Percentiles rank a stretch among this genome's conserved stretches.
These are phyloP conservation scores for Monodelphis domestica DNA, from an alignment of 2,797 vertebrate species.

Conservation along the genomic window DNA sequence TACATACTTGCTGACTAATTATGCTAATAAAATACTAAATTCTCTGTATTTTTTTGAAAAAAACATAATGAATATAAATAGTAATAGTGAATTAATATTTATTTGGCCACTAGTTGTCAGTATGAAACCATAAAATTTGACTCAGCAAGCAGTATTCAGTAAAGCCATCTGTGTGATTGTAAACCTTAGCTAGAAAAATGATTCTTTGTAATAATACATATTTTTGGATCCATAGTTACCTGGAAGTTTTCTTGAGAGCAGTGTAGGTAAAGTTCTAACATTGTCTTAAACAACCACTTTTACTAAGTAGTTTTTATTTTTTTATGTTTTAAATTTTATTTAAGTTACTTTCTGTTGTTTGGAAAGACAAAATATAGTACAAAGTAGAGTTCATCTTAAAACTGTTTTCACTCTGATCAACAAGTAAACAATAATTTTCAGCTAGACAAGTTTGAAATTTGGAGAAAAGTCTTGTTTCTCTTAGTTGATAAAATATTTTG, in stretches of 20 bases:
- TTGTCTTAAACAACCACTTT: constrained; percentile 13
- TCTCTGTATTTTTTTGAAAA: constrained; percentile 39
- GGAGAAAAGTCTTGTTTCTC: not conserved
- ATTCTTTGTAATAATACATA: constrained; percentile 35
- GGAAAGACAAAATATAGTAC: constrained; percentile 30
- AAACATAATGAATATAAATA: constrained; percentile 27
- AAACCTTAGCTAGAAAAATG: constrained; percentile 43
- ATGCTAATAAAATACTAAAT: not conserved
- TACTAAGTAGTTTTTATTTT: too few species aligned
- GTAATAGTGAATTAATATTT: constrained; percentile 47
- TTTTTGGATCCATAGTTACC: not conserved
- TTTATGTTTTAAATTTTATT: constrained; percentile 57
- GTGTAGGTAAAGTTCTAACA: constrained; percentile 13
- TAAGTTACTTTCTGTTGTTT: constrained; percentile 4
- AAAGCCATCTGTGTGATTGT: not conserved
- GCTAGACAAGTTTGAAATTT: not conserved
- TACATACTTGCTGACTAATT: not conserved
- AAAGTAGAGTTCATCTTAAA: constrained; percentile 1
- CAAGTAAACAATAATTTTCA: not conserved
- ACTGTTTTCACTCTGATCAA: constrained; percentile 10
- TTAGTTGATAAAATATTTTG: not conserved
- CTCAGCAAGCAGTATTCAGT: not conserved
- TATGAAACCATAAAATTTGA: constrained; percentile 73
- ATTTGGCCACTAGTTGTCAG: constrained; percentile 83
- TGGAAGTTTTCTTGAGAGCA: constrained; percentile 43